Conservation (phyloP, 1,140 invertebrate species). For the Megalopta genalis region DNA sequence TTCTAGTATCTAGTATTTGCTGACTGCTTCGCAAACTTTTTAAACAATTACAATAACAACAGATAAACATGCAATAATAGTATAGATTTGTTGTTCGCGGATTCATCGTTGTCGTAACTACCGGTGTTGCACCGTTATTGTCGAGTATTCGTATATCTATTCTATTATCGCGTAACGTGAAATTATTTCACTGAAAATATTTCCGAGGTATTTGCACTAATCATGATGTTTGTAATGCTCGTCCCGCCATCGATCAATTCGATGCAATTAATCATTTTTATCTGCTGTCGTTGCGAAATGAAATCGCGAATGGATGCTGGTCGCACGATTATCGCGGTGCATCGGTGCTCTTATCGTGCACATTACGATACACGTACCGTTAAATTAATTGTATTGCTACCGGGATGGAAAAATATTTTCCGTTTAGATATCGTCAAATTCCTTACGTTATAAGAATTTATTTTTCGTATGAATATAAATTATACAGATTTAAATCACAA, state of each 20-base stretch:
- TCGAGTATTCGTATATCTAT: neutral
- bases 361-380: neutral
- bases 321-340: neutral
- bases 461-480: too few species aligned
- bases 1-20: neutral
- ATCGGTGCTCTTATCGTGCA: neutral
- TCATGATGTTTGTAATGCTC: neutral
- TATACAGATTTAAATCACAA: too few species aligned
- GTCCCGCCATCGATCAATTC: neutral
- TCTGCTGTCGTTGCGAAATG: neutral
- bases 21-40: neutral
- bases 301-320: neutral
- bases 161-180: neutral
- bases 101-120: neutral
- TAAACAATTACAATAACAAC: neutral
- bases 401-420: too few species aligned
- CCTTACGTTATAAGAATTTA: too few species aligned
- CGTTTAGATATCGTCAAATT: too few species aligned
- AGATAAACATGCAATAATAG: neutral
- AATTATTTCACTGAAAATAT: neutral
- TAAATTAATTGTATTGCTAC: neutral
- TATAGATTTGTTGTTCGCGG: neutral
- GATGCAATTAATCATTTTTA: slow-evolving; percentile 17
- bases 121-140: neutral
- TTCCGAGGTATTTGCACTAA: neutral